A percentile compares a stretch with the other conserved stretches of the same genome.
phyloP scores from a whole-genome alignment of 1,140 invertebrate species.

The Penaeus chinensis region DNA sequence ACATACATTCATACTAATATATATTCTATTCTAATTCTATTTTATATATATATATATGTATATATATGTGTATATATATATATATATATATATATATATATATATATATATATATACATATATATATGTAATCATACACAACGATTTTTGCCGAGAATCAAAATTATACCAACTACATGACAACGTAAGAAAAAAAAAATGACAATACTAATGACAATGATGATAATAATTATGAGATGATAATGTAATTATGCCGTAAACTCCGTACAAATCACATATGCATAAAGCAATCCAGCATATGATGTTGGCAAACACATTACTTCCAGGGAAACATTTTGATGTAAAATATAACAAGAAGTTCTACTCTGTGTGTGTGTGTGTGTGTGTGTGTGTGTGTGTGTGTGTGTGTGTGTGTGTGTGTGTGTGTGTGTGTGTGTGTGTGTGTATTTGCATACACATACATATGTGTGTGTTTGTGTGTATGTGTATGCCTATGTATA shows the following conservation, averaged over 20 bases:
- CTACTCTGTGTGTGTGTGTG: background rate
- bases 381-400: background rate
- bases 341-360: background rate
- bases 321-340: no score
- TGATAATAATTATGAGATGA: no score
- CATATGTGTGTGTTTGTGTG: background rate
- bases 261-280: no score
- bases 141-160: no score
- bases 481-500: background rate
- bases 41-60: conserved; percentile 16
- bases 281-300: no score
- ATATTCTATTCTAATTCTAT: no score
- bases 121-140: background rate
- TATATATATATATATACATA: conserved; percentile 6
- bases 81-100: conserved; percentile 22
- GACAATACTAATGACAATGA: no score
- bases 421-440: background rate
- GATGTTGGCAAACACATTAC: no score
- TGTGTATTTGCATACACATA: background rate
- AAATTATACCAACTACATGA: no score
- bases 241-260: no score
- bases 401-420: background rate
- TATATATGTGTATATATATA: conserved; percentile 15
- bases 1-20: no score
- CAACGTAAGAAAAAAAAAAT: no score